Evolutionary conservation across 2,888 invertebrate genomes (phyloP).

Genomic region (Electrophaes corylata): DNA sequence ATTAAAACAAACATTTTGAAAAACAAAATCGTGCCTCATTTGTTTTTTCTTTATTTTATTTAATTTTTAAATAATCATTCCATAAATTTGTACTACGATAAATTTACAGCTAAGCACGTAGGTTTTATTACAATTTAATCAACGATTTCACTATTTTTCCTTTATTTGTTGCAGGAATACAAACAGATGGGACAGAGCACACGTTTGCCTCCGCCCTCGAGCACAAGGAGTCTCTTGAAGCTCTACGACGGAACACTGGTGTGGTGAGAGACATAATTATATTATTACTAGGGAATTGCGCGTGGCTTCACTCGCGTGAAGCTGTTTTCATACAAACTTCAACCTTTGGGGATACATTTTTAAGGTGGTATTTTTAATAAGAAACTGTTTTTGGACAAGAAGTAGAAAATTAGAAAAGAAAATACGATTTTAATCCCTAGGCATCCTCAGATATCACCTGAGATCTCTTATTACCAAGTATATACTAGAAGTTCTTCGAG

Average conservation of each 20-base stretch:
- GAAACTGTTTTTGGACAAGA: too few relatives aligned
- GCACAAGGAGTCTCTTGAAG: constrained; percentile 75
- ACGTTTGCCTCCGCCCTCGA: constrained; percentile 72
- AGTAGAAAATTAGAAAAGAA: too few relatives aligned
- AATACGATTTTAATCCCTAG: too few relatives aligned
- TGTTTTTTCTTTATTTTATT: background rate
- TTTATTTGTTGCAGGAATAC: constrained; percentile 57
- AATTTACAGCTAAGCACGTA: background rate
- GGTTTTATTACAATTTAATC: background rate
- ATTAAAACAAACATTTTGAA: background rate
- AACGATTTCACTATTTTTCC: background rate
- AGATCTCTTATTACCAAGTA: too few relatives aligned
- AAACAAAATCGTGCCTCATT: background rate
- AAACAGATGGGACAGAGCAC: constrained; percentile 69
- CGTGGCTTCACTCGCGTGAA: too few relatives aligned
- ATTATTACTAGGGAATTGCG: background rate
- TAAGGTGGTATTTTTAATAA: too few relatives aligned
- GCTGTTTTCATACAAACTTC: too few relatives aligned
- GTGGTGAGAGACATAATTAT: constrained; percentile 60
- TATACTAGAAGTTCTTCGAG: too few relatives aligned
- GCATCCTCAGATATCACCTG: too few relatives aligned
- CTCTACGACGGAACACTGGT: constrained; percentile 72
- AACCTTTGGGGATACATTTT: too few relatives aligned
- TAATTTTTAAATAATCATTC: background rate
- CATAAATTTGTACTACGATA: background rate